Conservation (phyloP, 2,797 vertebrate species). For the Silurus lanzhouensis region DNA sequence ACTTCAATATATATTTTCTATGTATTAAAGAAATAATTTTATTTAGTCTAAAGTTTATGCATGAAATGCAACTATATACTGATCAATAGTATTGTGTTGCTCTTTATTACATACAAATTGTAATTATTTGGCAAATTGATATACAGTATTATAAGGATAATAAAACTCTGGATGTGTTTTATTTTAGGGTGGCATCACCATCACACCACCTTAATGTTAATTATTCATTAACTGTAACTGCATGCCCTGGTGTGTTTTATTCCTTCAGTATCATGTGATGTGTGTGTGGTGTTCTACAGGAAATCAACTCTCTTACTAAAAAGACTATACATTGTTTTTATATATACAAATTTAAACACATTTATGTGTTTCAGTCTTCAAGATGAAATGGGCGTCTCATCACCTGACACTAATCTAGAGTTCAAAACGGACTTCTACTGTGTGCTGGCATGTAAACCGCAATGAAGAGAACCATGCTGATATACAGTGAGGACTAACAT, state of each 20-base stretch:
- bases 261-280: neutral
- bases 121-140: neutral
- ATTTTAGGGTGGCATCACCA: neutral
- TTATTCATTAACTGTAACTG: neutral
- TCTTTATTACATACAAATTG: neutral
- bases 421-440: slow-evolving; percentile 64
- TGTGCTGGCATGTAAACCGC: slow-evolving; percentile 70
- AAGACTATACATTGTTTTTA: neutral
- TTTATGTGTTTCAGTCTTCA: slow-evolving; percentile 65
- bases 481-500: neutral
- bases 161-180: neutral
- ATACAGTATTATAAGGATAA: neutral
- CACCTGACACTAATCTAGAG: slow-evolving; percentile 65
- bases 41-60: too few relatives aligned
- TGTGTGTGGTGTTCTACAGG: neutral
- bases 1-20: neutral
- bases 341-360: neutral
- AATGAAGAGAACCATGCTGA: slow-evolving; percentile 22
- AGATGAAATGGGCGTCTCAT: slow-evolving; percentile 68
- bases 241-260: neutral
- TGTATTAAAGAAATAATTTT: too few relatives aligned
- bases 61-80: neutral
- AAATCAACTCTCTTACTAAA: neutral
- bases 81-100: neutral
- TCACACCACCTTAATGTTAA: neutral